These are phyloP conservation scores for Ammospiza caudacuta DNA, from an alignment of 2,113 vertebrate species.

Conservation along the genomic window DNA sequence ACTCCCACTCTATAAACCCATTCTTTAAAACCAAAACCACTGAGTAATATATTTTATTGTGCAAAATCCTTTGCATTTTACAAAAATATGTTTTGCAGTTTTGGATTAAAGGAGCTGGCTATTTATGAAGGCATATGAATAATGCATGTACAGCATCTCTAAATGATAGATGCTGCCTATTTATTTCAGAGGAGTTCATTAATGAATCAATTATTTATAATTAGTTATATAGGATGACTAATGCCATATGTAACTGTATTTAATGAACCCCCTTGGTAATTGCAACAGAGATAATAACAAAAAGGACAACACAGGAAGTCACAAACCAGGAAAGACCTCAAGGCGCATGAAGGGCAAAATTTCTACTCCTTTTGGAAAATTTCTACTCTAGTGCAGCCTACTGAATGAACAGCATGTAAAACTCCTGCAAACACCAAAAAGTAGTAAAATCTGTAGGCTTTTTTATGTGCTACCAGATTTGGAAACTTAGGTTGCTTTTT, in stretches of 20 bases:
- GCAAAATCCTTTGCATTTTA: background rate
- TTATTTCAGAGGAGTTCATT: background rate
- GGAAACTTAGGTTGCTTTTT: background rate
- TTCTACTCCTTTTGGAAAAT: background rate
- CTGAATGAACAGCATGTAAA: background rate
- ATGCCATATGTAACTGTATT: background rate
- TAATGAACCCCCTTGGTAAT: background rate
- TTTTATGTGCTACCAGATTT: background rate
- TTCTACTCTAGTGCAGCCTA: background rate
- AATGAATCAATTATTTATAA: background rate
- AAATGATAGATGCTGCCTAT: background rate
- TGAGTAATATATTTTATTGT: background rate
- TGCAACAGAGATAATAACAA: background rate
- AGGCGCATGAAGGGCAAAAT: background rate
- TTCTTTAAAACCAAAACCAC: background rate
- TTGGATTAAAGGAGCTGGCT: background rate
- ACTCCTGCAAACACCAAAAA: background rate
- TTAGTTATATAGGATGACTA: background rate
- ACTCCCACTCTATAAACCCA: background rate
- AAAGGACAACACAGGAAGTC: background rate
- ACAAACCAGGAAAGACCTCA: background rate
- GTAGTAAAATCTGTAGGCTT: background rate
- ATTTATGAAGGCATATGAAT: background rate
- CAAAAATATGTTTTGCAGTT: background rate
- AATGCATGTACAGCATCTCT: background rate